A percentile compares a stretch with the other conserved stretches of the same genome.
These are phyloP conservation scores for Pangasius larnaudii DNA, from an alignment of 2,797 vertebrate genomes.

Conservation along the genomic window DNA sequence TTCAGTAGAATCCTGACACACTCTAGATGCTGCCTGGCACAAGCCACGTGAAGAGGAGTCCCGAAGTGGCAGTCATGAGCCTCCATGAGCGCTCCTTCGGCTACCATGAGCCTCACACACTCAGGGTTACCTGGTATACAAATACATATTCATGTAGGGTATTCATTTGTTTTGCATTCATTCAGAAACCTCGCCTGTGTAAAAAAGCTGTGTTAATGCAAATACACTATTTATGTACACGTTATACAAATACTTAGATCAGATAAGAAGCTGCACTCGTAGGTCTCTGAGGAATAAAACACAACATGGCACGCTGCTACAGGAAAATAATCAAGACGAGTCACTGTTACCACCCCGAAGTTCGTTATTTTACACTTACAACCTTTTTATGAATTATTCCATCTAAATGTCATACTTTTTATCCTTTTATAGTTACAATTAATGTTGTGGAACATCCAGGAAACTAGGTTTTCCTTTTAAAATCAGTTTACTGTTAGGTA, in stretches of 20 bases:
- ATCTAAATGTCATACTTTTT: background rate
- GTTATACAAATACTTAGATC: background rate
- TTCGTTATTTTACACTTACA: background rate
- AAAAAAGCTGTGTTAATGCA: background rate
- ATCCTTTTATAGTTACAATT: background rate
- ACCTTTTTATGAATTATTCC: background rate
- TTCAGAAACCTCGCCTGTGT: background rate
- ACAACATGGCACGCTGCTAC: background rate
- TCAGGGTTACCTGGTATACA: constrained; percentile 79
- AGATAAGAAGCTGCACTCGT: background rate
- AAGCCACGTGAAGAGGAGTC: constrained; percentile 88
- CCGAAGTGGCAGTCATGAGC: constrained; percentile 89
- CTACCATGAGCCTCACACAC: constrained; percentile 84
- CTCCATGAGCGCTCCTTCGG: constrained; percentile 84
- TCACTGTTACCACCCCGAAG: background rate
- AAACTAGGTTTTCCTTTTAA: background rate
- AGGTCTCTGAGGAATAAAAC: background rate
- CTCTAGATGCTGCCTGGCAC: constrained; percentile 81
- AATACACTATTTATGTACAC: background rate
- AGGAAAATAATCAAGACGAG: background rate
- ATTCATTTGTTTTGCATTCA: background rate
- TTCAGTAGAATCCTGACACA: constrained; percentile 84
- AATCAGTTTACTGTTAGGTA: background rate
- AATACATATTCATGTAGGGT: background rate
- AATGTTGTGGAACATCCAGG: background rate